These are phyloP conservation scores for Cancer borealis DNA, from an alignment of 2,888 invertebrate genomes.

Conservation along the genomic window DNA sequence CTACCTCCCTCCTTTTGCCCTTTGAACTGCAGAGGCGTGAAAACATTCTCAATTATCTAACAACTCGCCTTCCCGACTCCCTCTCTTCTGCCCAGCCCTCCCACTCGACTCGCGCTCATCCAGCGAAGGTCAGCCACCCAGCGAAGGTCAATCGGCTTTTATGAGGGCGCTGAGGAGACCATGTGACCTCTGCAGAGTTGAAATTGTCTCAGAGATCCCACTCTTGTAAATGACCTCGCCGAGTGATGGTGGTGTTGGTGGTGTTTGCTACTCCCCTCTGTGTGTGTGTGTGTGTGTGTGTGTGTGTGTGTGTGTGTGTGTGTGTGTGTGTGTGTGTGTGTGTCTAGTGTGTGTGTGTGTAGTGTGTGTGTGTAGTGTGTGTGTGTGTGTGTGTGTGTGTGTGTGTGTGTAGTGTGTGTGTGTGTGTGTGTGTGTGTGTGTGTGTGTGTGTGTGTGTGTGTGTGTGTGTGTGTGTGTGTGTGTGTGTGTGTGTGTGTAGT, in stretches of 20 bases:
- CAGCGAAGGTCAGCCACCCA: neutral
- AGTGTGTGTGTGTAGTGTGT: too few species aligned
- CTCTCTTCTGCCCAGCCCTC: neutral
- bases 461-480: constrained; percentile 27
- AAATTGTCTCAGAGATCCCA: neutral
- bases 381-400: too few species aligned
- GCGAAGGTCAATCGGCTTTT: neutral
- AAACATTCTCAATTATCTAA: neutral
- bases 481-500: neutral
- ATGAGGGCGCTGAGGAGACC: neutral
- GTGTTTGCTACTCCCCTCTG: neutral
- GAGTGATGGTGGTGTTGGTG: neutral
- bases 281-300: constrained; percentile 20
- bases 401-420: neutral
- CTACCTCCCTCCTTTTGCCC: constrained; percentile 1
- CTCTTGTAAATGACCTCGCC: neutral
- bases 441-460: constrained; percentile 27
- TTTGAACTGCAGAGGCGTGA: constrained; percentile 28
- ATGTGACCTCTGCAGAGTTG: neutral
- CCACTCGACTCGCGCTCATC: neutral
- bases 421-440: neutral
- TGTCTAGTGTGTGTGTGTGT: too few species aligned
- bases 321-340: too few species aligned
- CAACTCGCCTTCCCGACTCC: neutral
- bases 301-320: neutral